These are phyloP conservation scores for Colinus virginianus DNA, from an alignment of 2,113 vertebrate genomes.

Conservation along the genomic window DNA sequence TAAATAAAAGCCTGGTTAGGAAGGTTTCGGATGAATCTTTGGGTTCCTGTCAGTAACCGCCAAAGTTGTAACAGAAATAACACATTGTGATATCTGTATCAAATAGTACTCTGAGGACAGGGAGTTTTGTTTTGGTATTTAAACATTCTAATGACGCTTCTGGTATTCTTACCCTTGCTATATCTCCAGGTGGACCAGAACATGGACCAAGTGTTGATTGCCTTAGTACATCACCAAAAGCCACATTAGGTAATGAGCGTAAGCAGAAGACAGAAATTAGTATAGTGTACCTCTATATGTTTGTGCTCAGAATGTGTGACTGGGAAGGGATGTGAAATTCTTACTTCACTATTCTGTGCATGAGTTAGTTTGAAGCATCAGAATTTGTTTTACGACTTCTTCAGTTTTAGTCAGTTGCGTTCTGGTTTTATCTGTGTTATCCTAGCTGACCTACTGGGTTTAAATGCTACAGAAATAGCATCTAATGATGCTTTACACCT, in stretches of 20 bases:
- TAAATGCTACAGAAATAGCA: slow-evolving; percentile 28
- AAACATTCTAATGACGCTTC: neutral
- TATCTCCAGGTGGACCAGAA: slow-evolving; percentile 79
- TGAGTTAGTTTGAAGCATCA: neutral
- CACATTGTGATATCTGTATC: fast-evolving
- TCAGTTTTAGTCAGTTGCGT: neutral
- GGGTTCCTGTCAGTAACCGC: neutral
- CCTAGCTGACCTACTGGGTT: slow-evolving; percentile 34
- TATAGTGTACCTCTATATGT: neutral
- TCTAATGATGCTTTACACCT: neutral
- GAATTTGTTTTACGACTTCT: neutral
- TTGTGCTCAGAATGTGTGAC: neutral
- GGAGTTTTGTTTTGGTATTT: neutral
- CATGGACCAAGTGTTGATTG: slow-evolving; percentile 88
- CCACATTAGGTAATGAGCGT: slow-evolving; percentile 80
- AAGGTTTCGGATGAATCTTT: neutral
- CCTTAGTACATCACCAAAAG: slow-evolving; percentile 86
- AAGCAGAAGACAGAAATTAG: neutral
- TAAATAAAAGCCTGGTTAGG: neutral
- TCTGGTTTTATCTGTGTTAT: slow-evolving; percentile 36
- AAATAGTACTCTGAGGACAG: neutral
- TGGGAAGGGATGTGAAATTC: neutral
- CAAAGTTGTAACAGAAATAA: neutral
- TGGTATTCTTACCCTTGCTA: neutral
- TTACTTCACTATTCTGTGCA: neutral